phyloP scores from a whole-genome alignment of 2,113 vertebrate species.

The Eolophus roseicapilla region DNA sequence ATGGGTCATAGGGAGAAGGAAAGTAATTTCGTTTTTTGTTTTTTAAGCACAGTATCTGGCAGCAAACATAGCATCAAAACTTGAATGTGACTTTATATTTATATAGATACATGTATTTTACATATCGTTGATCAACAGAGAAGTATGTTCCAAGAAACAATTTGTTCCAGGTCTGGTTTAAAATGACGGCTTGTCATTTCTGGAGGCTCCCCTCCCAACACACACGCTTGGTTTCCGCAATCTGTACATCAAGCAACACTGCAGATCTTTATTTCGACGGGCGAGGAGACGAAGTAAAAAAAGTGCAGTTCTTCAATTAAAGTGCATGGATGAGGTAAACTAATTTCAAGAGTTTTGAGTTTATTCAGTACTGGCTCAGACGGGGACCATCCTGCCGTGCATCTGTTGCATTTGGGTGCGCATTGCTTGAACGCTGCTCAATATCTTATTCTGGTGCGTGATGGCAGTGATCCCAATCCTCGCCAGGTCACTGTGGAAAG shows the following conservation, averaged over 20 bases:
- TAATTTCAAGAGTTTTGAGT: conserved; percentile 88
- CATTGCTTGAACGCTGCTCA: conserved; percentile 93
- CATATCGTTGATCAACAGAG: conserved; percentile 68
- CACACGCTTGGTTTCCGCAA: conserved; percentile 48
- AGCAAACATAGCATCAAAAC: conserved; percentile 70
- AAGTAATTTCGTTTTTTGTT: conserved; percentile 28
- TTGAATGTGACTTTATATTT: conserved; percentile 69
- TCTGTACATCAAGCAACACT: conserved; percentile 76
- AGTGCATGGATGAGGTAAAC: conserved; percentile 99
- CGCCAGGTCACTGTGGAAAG: conserved; percentile 85
- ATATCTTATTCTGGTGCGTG: conserved; percentile 92
- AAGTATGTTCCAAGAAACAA: conserved; percentile 72
- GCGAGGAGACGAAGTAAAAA: conserved; percentile 86
- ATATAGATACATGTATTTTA: conserved; percentile 77
- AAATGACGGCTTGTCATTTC: conserved; percentile 64
- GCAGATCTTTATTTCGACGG: conserved; percentile 78
- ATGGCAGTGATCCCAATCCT: conserved; percentile 89
- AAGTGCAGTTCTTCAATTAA: conserved; percentile 98
- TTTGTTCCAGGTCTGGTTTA: conserved; percentile 72
- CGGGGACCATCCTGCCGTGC: conserved; percentile 96
- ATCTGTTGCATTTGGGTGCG: conserved; percentile 95
- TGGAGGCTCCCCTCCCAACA: conserved; percentile 42
- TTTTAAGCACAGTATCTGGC: conserved; percentile 71
- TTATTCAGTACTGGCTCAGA: conserved; percentile 85
- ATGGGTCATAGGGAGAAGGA: conserved; percentile 46